Evolutionary conservation across 2,113 vertebrate genomes (phyloP).

Genomic region (Gambusia affinis): DNA sequence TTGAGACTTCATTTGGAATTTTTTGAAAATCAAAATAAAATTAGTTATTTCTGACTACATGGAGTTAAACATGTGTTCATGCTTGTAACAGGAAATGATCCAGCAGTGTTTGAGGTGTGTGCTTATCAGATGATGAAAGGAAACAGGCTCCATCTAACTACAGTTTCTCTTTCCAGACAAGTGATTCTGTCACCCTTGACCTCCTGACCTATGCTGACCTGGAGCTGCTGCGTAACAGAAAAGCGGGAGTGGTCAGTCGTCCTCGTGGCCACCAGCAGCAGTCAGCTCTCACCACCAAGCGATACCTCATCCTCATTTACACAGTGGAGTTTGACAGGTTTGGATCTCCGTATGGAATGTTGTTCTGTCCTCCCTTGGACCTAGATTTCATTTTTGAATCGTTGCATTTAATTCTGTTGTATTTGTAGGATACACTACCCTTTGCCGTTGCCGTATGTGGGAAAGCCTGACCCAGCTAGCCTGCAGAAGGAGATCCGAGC

Average conservation of each 20-base stretch:
- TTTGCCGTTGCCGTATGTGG: constrained; percentile 87
- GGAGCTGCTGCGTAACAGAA: constrained; percentile 87
- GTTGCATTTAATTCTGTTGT: constrained; percentile 1
- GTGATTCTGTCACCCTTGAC: constrained; percentile 91
- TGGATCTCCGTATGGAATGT: not conserved
- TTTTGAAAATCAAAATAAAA: too few relatives aligned
- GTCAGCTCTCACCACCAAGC: constrained; percentile 85
- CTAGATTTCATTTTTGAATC: not conserved
- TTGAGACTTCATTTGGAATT: too few relatives aligned
- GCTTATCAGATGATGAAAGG: too few relatives aligned
- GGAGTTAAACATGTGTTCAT: too few relatives aligned
- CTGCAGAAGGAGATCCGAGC: constrained; percentile 86
- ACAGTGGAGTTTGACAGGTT: constrained; percentile 96
- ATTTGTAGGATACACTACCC: constrained; percentile 91
- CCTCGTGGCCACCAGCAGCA: constrained; percentile 77
- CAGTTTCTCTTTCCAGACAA: constrained; percentile 77
- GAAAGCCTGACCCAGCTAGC: constrained; percentile 87
- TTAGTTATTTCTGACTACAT: too few relatives aligned
- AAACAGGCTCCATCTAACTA: not conserved
- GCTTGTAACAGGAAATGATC: too few relatives aligned
- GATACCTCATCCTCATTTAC: constrained; percentile 95
- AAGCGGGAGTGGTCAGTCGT: constrained; percentile 80
- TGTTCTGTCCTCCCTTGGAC: not conserved
- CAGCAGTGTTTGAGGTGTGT: too few relatives aligned
- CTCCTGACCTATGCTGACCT: constrained; percentile 91